Percentiles rank a stretch among this genome's conserved stretches.
Evolutionary conservation across 2,888 invertebrate species (phyloP).

Genomic region (Diarsia mendica): DNA sequence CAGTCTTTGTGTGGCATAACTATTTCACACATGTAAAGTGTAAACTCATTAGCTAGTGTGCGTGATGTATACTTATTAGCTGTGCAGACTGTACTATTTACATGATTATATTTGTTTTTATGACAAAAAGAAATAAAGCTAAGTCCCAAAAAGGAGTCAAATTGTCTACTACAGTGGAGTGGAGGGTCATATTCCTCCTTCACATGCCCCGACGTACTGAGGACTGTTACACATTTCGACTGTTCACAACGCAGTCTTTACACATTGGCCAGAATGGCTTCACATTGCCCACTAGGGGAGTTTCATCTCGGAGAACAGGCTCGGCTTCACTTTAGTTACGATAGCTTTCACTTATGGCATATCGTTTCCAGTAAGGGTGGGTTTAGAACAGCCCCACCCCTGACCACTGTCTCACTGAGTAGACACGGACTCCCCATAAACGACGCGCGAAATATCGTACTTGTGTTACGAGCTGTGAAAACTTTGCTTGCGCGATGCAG

Average conservation of each 20-base stretch:
- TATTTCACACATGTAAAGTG: too few species aligned
- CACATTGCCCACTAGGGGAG: neutral
- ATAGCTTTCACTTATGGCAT: neutral
- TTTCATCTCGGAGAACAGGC: neutral
- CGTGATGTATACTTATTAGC: too few species aligned
- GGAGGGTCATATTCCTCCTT: conserved; percentile 16
- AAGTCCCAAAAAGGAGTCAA: conserved; percentile 24
- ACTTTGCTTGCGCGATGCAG: conserved; percentile 42
- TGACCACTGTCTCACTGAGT: conserved; percentile 43
- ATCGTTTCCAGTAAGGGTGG: conserved; percentile 9
- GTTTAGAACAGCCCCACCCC: conserved; percentile 25
- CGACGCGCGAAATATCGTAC: accelerated
- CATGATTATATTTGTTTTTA: too few species aligned
- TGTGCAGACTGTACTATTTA: too few species aligned
- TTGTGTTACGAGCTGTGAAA: neutral
- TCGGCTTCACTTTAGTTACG: neutral
- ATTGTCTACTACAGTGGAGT: conserved; percentile 46
- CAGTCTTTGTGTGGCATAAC: too few species aligned
- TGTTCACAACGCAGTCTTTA: neutral
- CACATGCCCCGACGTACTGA: conserved; percentile 16
- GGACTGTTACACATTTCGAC: conserved; percentile 1
- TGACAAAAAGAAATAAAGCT: too few species aligned
- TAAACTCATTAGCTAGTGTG: too few species aligned
- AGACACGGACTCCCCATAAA: conserved; percentile 44
- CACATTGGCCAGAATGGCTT: neutral